These are phyloP conservation scores for Rousettus leschenaultii DNA, from an alignment of 2,113 vertebrate genomes.

Conservation along the genomic window DNA sequence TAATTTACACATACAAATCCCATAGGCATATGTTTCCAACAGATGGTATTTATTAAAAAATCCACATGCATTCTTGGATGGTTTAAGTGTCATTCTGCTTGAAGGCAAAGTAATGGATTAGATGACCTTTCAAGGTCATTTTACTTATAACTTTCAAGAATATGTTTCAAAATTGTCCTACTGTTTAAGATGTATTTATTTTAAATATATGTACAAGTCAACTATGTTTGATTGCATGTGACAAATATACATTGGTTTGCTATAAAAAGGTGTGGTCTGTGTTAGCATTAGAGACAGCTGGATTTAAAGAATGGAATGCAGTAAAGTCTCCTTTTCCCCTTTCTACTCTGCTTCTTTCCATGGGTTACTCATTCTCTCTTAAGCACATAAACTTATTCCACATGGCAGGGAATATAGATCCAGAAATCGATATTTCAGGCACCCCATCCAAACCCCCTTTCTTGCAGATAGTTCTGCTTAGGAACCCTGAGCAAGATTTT, in stretches of 20 bases:
- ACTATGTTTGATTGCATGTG: background rate
- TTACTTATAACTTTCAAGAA: background rate
- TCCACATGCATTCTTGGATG: slow-evolving; percentile 39
- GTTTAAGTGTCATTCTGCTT: slow-evolving; percentile 32
- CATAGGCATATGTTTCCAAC: slow-evolving; percentile 52
- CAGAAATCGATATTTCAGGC: background rate
- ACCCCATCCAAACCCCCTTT: background rate
- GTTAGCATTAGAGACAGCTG: background rate
- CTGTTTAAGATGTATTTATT: slow-evolving; percentile 9
- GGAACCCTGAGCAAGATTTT: background rate
- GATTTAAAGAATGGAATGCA: background rate
- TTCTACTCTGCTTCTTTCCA: background rate
- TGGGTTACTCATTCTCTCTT: background rate
- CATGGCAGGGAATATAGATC: background rate
- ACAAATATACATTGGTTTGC: background rate
- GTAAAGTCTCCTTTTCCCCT: background rate
- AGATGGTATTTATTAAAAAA: slow-evolving; percentile 72
- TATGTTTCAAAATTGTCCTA: background rate
- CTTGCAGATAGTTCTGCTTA: background rate
- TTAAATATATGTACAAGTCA: background rate
- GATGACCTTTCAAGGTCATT: slow-evolving; percentile 36
- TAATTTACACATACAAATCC: slow-evolving; percentile 62
- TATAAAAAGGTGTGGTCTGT: background rate
- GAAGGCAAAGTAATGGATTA: slow-evolving; percentile 46
- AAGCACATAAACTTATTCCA: background rate